Conservation (phyloP, 2,113 vertebrate species). For the Podarcis muralis region DNA sequence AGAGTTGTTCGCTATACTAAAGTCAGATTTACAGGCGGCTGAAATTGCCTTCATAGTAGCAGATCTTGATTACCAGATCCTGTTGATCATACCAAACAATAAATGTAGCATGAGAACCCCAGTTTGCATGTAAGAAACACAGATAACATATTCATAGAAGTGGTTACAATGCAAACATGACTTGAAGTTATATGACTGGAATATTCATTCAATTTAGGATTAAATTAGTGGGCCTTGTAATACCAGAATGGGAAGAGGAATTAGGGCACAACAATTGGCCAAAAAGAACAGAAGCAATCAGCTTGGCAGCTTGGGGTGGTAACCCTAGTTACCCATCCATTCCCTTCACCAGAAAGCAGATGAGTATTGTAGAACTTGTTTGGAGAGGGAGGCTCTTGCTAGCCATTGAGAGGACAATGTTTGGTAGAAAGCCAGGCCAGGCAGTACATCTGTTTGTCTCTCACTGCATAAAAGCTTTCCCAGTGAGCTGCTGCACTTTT, state of each 20-base stretch:
- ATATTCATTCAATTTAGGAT: background rate
- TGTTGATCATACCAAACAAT: background rate
- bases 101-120: background rate
- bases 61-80: background rate
- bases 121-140: background rate
- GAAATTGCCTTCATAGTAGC: background rate
- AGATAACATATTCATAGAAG: background rate
- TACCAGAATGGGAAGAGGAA: background rate
- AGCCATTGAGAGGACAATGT: constrained; percentile 22
- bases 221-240: background rate
- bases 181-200: background rate
- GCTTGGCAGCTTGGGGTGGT: background rate
- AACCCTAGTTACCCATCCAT: background rate
- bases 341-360: background rate
- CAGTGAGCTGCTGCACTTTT: constrained; percentile 3
- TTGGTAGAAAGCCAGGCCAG: background rate
- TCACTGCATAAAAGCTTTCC: constrained; percentile 11
- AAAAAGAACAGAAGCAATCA: background rate
- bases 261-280: background rate
- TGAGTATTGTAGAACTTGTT: background rate
- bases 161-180: background rate
- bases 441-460: constrained; percentile 3
- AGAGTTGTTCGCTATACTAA: background rate
- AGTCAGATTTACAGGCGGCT: background rate
- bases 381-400: background rate